A percentile compares a stretch with the other conserved stretches of the same genome.
These are phyloP conservation scores for Blastobasis lacticolella DNA, from an alignment of 2,888 invertebrate genomes.

Conservation along the genomic window DNA sequence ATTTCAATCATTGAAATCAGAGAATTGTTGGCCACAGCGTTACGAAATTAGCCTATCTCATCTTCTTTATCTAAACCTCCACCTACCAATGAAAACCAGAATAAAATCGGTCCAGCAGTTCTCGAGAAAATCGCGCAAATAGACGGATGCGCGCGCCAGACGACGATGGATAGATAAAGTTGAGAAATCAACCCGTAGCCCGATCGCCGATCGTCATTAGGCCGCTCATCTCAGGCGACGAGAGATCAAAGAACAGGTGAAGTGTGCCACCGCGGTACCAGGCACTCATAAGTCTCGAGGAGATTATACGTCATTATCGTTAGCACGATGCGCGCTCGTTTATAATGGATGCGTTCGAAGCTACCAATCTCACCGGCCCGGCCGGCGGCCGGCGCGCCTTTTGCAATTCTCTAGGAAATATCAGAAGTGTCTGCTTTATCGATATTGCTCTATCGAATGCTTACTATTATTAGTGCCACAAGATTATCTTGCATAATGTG, in stretches of 20 bases:
- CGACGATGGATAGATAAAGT: background rate
- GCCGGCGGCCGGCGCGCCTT: constrained; percentile 9
- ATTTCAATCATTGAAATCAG: no score
- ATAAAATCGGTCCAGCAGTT: no score
- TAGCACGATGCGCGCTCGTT: constrained; percentile 21
- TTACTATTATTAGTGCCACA: no score
- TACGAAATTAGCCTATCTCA: no score
- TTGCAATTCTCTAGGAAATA: constrained; percentile 1
- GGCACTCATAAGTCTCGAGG: constrained; percentile 30
- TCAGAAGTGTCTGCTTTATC: no score
- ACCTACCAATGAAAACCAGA: no score
- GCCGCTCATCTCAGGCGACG: constrained; percentile 3
- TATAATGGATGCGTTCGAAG: constrained; percentile 17
- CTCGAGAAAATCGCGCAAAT: no score
- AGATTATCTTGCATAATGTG: no score
- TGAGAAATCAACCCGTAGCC: constrained; percentile 2
- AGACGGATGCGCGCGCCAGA: no score
- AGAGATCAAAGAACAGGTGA: constrained; percentile 43
- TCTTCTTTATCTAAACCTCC: no score
- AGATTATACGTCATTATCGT: constrained; percentile 28
- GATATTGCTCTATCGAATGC: no score
- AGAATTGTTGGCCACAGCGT: no score
- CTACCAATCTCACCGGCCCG: constrained; percentile 8
- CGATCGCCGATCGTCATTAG: background rate
- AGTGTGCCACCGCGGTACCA: constrained; percentile 36